Evolutionary conservation across 2,797 vertebrate species (phyloP).

Genomic region (Vespertilio murinus): DNA sequence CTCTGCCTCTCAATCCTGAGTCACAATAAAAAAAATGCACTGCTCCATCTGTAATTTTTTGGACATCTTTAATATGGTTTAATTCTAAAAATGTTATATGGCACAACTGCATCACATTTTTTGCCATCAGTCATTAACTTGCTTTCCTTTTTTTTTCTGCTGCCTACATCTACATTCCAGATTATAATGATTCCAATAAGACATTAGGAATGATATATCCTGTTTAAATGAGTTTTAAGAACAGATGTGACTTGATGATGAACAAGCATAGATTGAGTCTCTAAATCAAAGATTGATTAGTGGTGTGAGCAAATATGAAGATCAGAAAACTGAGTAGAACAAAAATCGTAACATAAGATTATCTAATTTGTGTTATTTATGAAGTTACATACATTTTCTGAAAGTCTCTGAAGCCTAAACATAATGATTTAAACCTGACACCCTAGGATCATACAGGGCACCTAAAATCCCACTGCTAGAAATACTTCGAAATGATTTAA

Average conservation of each 20-base stretch:
- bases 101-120: neutral
- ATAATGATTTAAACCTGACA: neutral
- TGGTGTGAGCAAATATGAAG: neutral
- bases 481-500: neutral
- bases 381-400: neutral
- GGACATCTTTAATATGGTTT: neutral
- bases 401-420: neutral
- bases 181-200: neutral
- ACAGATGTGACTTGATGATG: neutral
- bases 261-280: neutral
- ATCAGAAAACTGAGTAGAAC: neutral
- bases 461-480: neutral
- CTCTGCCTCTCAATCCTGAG: neutral
- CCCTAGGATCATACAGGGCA: neutral
- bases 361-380: neutral
- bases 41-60: neutral
- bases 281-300: neutral
- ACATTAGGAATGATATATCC: neutral
- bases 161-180: neutral
- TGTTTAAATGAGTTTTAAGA: conserved; percentile 15
- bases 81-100: neutral
- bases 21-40: neutral
- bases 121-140: neutral
- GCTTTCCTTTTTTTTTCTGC: neutral
- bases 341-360: neutral